Conservation (phyloP, 2,113 vertebrate genomes). For the Lepus europaeus region DNA sequence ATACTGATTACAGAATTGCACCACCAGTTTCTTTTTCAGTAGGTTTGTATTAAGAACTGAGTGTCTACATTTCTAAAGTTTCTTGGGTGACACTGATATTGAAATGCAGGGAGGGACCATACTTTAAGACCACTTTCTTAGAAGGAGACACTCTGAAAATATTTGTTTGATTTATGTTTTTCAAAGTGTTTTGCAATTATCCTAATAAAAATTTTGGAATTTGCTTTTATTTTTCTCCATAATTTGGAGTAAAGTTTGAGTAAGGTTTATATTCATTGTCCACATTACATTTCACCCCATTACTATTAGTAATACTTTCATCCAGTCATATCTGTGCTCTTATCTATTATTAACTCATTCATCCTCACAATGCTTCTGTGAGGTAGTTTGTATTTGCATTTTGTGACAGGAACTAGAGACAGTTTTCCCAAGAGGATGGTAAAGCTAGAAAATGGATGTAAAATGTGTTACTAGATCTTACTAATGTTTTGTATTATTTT, state of each 20-base stretch:
- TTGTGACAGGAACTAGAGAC: slow-evolving; percentile 56
- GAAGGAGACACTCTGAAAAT: neutral
- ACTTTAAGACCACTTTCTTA: neutral
- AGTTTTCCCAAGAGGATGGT: slow-evolving; percentile 60
- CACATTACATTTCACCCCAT: slow-evolving; percentile 36
- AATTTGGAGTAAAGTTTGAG: neutral
- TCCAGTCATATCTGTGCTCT: slow-evolving; percentile 57
- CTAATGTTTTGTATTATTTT: slow-evolving; percentile 72
- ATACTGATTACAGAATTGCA: neutral
- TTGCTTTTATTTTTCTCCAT: slow-evolving; percentile 40
- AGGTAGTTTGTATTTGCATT: slow-evolving; percentile 63
- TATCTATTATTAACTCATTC: slow-evolving; percentile 79
- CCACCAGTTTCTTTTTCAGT: neutral
- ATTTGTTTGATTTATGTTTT: slow-evolving; percentile 28
- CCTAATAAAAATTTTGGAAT: slow-evolving; percentile 24
- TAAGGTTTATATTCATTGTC: slow-evolving; percentile 17
- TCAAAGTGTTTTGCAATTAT: neutral
- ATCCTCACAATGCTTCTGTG: slow-evolving; percentile 72
- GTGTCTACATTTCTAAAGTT: neutral
- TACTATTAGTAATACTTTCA: slow-evolving; percentile 65
- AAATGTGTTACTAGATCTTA: slow-evolving; percentile 56
- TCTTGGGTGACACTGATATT: neutral
- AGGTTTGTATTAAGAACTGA: neutral
- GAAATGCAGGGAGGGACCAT: neutral
- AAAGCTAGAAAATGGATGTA: slow-evolving; percentile 50